These are phyloP conservation scores for Rhynchophorus ferrugineus DNA, from an alignment of 1,140 invertebrate genomes.

Conservation along the genomic window DNA sequence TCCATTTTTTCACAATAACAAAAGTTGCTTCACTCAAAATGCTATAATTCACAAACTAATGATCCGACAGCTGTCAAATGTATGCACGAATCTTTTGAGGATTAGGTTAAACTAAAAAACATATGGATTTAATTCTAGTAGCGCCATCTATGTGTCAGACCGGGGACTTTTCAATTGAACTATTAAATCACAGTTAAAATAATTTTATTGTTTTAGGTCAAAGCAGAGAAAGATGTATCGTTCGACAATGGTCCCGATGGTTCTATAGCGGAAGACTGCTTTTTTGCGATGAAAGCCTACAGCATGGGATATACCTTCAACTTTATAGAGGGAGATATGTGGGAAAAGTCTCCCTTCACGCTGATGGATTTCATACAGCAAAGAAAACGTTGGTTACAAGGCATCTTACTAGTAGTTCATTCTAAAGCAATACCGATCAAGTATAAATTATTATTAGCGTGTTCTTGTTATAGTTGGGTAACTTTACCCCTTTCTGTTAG, in stretches of 20 bases:
- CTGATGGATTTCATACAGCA: conserved; percentile 93
- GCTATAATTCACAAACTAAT: no score
- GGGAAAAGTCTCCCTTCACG: conserved; percentile 95
- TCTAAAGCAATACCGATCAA: conserved; percentile 74
- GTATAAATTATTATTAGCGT: conserved; percentile 75
- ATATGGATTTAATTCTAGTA: no score
- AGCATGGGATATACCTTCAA: conserved; percentile 80
- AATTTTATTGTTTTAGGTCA: no score
- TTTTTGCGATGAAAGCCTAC: conserved; percentile 90
- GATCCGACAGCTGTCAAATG: no score
- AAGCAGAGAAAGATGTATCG: conserved; percentile 81
- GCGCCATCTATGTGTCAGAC: no score
- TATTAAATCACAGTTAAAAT: no score
- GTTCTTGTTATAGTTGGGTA: conserved; percentile 91
- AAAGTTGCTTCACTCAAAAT: no score
- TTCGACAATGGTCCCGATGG: conserved; percentile 94
- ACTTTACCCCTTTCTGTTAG: conserved; percentile 88
- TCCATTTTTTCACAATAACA: no score
- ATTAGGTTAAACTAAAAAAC: no score
- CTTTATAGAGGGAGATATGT: conserved; percentile 95
- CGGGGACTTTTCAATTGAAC: no score
- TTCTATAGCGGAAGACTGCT: conserved; percentile 96
- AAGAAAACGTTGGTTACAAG: conserved; percentile 93
- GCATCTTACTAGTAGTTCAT: conserved; percentile 90
- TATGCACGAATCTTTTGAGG: no score